Evolutionary conservation across 2,797 vertebrate species (phyloP).

Genomic region (Falco berigora): DNA sequence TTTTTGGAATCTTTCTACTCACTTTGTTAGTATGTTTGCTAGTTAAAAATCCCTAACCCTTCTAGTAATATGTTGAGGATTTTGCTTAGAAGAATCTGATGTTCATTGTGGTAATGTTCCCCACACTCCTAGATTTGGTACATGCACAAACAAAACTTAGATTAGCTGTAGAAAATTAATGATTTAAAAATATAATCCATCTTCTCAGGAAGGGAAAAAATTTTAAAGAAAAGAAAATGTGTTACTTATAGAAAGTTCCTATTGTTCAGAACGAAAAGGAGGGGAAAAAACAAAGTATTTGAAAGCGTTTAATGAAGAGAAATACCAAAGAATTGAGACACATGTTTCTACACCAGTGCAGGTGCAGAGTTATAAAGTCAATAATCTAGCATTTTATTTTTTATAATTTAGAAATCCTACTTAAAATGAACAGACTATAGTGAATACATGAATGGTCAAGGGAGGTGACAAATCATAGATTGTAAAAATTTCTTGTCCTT

Average conservation of each 20-base stretch:
- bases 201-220: background rate
- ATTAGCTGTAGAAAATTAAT: background rate
- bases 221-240: background rate
- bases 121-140: slow-evolving; percentile 15
- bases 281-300: background rate
- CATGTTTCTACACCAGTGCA: background rate
- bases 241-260: background rate
- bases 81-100: slow-evolving; percentile 1
- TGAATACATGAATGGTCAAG: background rate
- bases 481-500: background rate
- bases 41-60: background rate
- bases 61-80: background rate
- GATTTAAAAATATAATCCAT: background rate
- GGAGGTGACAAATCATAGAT: background rate
- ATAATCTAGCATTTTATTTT: background rate
- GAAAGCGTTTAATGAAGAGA: background rate
- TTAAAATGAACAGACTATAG: background rate
- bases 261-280: background rate
- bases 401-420: background rate
- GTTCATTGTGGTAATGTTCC: background rate
- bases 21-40: background rate
- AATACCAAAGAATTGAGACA: background rate
- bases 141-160: background rate
- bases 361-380: background rate
- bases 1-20: slow-evolving; percentile 25